These are phyloP conservation scores for Sebastiscus albofasciatus DNA, from an alignment of 2,797 vertebrate species.

Conservation along the genomic window DNA sequence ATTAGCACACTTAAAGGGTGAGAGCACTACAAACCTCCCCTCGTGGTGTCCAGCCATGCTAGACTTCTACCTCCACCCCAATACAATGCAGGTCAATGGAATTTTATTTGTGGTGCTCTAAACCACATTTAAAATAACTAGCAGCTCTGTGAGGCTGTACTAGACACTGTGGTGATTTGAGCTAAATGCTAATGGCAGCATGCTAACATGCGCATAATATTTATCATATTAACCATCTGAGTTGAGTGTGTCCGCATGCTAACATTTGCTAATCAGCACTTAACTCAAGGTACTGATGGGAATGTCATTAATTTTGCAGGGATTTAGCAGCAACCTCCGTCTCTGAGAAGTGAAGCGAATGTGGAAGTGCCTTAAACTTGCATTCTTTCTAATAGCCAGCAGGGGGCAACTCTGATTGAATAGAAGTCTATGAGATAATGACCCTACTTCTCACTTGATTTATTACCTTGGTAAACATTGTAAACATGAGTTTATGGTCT, in stretches of 20 bases:
- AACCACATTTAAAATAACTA: background rate
- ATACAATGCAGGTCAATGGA: background rate
- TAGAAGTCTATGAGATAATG: rapidly evolving
- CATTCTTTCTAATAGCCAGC: too few species aligned
- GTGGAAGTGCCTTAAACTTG: too few species aligned
- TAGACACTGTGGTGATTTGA: background rate
- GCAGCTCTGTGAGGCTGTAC: background rate
- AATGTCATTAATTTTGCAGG: too few species aligned
- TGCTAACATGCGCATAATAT: background rate
- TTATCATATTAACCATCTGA: background rate
- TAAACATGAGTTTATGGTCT: too few species aligned
- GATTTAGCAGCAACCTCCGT: too few species aligned
- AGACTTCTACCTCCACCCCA: background rate
- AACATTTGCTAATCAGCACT: background rate
- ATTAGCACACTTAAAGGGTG: background rate
- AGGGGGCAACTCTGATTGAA: too few species aligned
- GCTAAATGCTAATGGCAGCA: background rate
- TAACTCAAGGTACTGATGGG: background rate
- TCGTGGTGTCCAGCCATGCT: background rate
- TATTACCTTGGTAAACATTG: too few species aligned
- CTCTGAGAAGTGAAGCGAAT: too few species aligned
- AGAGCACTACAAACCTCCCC: background rate
- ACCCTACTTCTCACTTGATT: too few species aligned
- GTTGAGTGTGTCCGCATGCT: rapidly evolving
- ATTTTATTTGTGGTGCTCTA: background rate